A percentile compares a stretch with the other conserved stretches of the same genome.
phyloP scores from a whole-genome alignment of 2,113 vertebrate genomes.

The Suricata suricatta region DNA sequence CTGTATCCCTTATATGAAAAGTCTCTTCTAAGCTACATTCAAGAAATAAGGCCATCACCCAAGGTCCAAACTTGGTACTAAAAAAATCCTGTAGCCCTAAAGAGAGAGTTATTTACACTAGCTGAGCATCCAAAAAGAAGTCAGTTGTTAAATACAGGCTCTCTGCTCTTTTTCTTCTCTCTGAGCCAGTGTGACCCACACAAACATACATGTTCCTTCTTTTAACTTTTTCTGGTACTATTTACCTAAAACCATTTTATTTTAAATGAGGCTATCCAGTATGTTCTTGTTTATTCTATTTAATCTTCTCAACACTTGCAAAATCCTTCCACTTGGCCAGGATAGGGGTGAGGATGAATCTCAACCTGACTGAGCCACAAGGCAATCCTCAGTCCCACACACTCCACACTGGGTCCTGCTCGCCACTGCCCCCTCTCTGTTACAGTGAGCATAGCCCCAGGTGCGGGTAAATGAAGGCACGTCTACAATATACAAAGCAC shows the following conservation, averaged over 20 bases:
- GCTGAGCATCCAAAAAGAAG: background rate
- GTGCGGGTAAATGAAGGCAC: fast-evolving
- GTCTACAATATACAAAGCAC: background rate
- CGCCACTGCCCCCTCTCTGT: background rate
- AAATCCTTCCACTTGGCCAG: background rate
- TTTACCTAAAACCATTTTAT: background rate
- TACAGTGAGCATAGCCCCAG: background rate
- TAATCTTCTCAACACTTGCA: background rate
- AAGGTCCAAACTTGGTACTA: background rate
- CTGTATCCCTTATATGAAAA: background rate
- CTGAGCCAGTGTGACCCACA: background rate
- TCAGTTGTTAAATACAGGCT: background rate
- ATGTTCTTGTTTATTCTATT: background rate
- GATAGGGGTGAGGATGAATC: background rate
- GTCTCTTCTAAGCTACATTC: background rate
- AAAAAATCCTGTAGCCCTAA: background rate
- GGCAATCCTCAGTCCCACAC: fast-evolving
- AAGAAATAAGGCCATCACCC: background rate
- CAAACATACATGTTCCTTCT: background rate
- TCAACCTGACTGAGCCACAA: background rate
- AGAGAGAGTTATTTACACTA: background rate
- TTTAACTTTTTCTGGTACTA: constrained; percentile 3
- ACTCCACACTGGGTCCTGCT: background rate
- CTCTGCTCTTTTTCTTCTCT: background rate
- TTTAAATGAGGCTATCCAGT: background rate